Evolutionary conservation across 2,113 vertebrate species (phyloP).

Genomic region (Nycticorax nycticorax): DNA sequence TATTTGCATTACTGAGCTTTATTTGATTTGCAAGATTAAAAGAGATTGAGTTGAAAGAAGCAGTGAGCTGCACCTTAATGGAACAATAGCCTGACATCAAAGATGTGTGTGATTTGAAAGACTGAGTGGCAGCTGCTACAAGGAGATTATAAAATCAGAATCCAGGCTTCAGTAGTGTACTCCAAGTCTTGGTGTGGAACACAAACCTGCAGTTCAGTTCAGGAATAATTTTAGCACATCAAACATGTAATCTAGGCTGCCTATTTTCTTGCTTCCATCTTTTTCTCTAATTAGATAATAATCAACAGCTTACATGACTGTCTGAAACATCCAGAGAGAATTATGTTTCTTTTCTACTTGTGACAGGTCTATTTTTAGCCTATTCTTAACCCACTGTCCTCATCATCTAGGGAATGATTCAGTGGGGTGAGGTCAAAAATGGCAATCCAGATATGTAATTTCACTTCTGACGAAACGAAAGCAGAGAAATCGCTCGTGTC

Average conservation of each 20-base stretch:
- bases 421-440: background rate
- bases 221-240: background rate
- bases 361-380: background rate
- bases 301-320: background rate
- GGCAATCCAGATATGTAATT: background rate
- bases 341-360: background rate
- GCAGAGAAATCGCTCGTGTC: background rate
- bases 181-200: background rate
- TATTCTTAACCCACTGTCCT: background rate
- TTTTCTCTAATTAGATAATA: slow-evolving; percentile 11
- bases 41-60: slow-evolving; percentile 42
- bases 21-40: slow-evolving; percentile 71
- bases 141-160: slow-evolving; percentile 49
- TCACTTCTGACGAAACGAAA: background rate
- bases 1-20: slow-evolving; percentile 66
- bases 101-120: slow-evolving; percentile 32
- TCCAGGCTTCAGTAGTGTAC: background rate
- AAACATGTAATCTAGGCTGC: background rate
- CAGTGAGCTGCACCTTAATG: slow-evolving; percentile 46
- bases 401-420: background rate
- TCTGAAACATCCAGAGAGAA: background rate
- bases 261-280: background rate
- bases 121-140: slow-evolving; percentile 20
- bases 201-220: background rate
- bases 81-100: slow-evolving; percentile 57